A percentile compares a stretch with the other conserved stretches of the same genome.
Evolutionary conservation across 2,888 invertebrate genomes (phyloP).

Genomic region (Dynastes tityus): DNA sequence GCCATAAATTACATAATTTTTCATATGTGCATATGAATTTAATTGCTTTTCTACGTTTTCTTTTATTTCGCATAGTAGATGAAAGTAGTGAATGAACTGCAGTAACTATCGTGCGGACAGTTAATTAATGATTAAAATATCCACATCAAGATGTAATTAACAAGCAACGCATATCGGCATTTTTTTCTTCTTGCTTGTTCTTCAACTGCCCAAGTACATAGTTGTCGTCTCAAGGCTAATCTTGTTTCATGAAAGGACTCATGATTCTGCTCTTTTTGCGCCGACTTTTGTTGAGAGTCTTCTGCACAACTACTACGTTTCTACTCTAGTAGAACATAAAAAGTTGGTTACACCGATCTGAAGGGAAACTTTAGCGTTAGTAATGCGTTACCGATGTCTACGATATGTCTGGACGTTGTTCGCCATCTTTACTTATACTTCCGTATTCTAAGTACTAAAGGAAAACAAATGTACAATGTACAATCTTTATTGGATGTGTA

Average conservation of each 20-base stretch:
- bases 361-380: slow-evolving; percentile 35
- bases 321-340: slow-evolving; percentile 15
- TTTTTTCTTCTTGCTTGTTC: slow-evolving; percentile 42
- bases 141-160: slow-evolving; percentile 50
- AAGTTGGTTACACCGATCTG: slow-evolving; percentile 30
- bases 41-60: slow-evolving; percentile 2
- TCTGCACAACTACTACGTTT: slow-evolving; percentile 11
- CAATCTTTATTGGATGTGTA: no score
- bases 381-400: not conserved
- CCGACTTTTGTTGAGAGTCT: slow-evolving; percentile 9
- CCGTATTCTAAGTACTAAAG: no score
- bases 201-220: slow-evolving; percentile 41
- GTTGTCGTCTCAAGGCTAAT: slow-evolving; percentile 49
- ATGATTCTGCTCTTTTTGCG: slow-evolving; percentile 40
- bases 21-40: slow-evolving; percentile 11
- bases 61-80: not conserved
- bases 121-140: slow-evolving; percentile 51
- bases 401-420: no score
- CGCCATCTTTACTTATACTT: no score
- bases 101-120: slow-evolving; percentile 32
- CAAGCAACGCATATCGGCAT: slow-evolving; percentile 47
- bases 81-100: slow-evolving; percentile 40
- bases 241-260: slow-evolving; percentile 47
- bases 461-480: no score
- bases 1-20: slow-evolving; percentile 33